Conservation (phyloP, 2,888 invertebrate genomes). For the Caenorhabditis virilis region DNA sequence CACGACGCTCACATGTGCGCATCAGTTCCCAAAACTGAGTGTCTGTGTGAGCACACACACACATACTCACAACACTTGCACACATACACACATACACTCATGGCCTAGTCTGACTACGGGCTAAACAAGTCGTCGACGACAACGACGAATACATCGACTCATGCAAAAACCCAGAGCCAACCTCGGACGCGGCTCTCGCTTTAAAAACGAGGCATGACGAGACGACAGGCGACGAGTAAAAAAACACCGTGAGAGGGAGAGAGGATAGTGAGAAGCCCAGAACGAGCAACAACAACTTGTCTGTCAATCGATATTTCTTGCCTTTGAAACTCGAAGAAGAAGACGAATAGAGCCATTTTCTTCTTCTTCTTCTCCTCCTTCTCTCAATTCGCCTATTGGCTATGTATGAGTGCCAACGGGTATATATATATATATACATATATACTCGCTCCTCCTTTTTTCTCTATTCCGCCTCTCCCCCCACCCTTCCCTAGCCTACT, state of each 20-base stretch:
- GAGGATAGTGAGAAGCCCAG: no score
- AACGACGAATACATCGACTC: no score
- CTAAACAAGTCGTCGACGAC: no score
- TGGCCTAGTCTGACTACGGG: no score
- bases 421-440: not conserved
- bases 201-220: no score
- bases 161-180: no score
- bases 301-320: not conserved
- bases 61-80: not conserved
- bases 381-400: conserved; percentile 1
- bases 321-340: no score
- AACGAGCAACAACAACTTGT: not conserved
- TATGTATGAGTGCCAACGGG: not conserved
- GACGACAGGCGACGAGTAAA: no score
- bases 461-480: conserved; percentile 14
- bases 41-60: not conserved
- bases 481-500: conserved; percentile 4
- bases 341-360: no score
- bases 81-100: not conserved
- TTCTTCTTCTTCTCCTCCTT: conserved; percentile 2
- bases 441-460: not conserved
- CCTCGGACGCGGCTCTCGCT: no score
- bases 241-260: no score
- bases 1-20: not conserved
- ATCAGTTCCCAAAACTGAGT: not conserved